A percentile compares a stretch with the other conserved stretches of the same genome.
These are phyloP conservation scores for Coenonympha arcania DNA, from an alignment of 2,888 invertebrate genomes.

Conservation along the genomic window DNA sequence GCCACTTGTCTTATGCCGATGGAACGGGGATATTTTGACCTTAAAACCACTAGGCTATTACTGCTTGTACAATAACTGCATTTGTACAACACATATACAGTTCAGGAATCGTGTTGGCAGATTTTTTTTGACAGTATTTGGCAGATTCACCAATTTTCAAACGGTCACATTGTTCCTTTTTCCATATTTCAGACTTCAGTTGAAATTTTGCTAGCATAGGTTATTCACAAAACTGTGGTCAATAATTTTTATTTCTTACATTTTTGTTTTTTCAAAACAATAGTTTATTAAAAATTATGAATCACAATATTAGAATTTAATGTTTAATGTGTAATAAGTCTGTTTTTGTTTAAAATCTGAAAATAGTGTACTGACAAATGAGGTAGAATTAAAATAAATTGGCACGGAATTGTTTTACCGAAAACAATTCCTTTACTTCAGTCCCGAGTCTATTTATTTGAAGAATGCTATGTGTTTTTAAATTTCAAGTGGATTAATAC, in stretches of 20 bases:
- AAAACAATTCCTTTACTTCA: slow-evolving; percentile 5
- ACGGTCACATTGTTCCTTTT: too few relatives aligned
- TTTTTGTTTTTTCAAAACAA: not conserved
- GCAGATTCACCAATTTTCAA: too few relatives aligned
- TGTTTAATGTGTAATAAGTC: not conserved
- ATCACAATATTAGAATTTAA: not conserved
- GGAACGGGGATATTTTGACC: too few relatives aligned
- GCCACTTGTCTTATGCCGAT: too few relatives aligned
- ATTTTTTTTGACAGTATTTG: too few relatives aligned
- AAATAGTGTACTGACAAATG: not conserved
- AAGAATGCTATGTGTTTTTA: slow-evolving; percentile 18
- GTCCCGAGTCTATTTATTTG: slow-evolving; percentile 11
- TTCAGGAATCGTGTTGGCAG: too few relatives aligned
- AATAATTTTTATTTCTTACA: slow-evolving; percentile 7
- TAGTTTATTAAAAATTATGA: not conserved
- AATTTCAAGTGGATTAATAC: slow-evolving; percentile 2
- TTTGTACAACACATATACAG: too few relatives aligned
- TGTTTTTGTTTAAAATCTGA: not conserved
- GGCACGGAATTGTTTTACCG: slow-evolving; percentile 20
- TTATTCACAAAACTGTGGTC: slow-evolving; percentile 13
- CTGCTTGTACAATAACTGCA: too few relatives aligned
- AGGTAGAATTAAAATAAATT: slow-evolving; percentile 26
- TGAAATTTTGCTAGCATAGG: slow-evolving; percentile 15
- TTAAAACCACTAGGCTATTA: too few relatives aligned
- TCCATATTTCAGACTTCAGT: too few relatives aligned